Evolutionary conservation across 2,888 invertebrate species (phyloP).

Genomic region (Exephanes ischioxanthus): DNA sequence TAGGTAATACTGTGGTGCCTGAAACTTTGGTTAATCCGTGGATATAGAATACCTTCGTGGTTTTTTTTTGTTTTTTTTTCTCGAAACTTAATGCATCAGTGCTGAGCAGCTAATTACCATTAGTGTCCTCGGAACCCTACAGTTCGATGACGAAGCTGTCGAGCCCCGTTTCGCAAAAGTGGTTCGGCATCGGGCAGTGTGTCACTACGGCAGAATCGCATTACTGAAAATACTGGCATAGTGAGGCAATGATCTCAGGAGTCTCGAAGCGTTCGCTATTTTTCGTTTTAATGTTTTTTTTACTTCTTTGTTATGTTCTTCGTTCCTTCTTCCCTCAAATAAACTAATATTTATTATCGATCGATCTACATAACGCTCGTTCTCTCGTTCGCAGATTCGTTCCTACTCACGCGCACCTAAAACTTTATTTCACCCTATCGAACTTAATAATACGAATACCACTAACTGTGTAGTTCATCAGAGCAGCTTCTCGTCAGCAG

Average conservation of each 20-base stretch:
- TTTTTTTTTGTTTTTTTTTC: slow-evolving; percentile 21
- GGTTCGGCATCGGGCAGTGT: slow-evolving; percentile 83
- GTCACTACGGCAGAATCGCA: slow-evolving; percentile 83
- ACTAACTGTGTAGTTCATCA: slow-evolving; percentile 40
- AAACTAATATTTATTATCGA: slow-evolving; percentile 59
- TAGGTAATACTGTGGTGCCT: slow-evolving; percentile 61
- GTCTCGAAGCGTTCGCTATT: slow-evolving; percentile 71
- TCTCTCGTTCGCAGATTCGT: slow-evolving; percentile 59
- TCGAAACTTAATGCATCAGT: slow-evolving; percentile 20
- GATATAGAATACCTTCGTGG: slow-evolving; percentile 37
- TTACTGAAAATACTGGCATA: slow-evolving; percentile 80
- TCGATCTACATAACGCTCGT: slow-evolving; percentile 44
- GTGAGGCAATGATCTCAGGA: slow-evolving; percentile 83
- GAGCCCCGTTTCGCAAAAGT: slow-evolving; percentile 78
- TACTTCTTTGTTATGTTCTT: background rate
- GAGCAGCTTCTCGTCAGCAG: slow-evolving; percentile 50
- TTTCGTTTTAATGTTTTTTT: background rate
- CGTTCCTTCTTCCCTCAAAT: slow-evolving; percentile 35
- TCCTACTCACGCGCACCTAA: slow-evolving; percentile 52
- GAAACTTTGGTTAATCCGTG: slow-evolving; percentile 57
- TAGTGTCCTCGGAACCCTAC: slow-evolving; percentile 59
- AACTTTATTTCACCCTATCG: slow-evolving; percentile 62
- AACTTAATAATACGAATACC: slow-evolving; percentile 67
- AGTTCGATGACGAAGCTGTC: slow-evolving; percentile 59
- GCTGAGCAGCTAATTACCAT: slow-evolving; percentile 33